Percentiles rank a stretch among this genome's conserved stretches.
Evolutionary conservation across 2,797 vertebrate genomes (phyloP).

Genomic region (Microcaecilia unicolor): DNA sequence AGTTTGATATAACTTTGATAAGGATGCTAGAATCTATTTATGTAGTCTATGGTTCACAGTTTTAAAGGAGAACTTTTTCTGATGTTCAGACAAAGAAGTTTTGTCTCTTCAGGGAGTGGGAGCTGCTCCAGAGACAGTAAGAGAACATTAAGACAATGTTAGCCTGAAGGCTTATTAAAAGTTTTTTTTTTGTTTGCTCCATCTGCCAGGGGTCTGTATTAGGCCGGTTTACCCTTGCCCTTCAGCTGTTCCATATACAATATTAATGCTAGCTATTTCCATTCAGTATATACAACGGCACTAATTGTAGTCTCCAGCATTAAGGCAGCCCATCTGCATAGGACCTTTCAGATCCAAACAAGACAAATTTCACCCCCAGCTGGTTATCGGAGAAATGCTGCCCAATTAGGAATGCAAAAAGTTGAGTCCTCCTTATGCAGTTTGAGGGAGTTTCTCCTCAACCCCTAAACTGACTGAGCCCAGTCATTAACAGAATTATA

Average conservation of each 20-base stretch:
- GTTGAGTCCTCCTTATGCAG: constrained; percentile 50
- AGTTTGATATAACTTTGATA: no score
- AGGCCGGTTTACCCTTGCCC: constrained; percentile 58
- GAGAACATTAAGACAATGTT: constrained; percentile 61
- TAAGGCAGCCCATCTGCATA: constrained; percentile 78
- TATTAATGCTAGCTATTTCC: constrained; percentile 82
- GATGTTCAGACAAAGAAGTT: constrained; percentile 62
- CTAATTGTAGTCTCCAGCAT: constrained; percentile 65
- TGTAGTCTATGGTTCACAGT: no score
- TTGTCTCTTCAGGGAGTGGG: constrained; percentile 53
- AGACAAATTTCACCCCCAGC: constrained; percentile 61
- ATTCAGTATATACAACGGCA: constrained; percentile 61
- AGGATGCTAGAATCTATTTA: no score
- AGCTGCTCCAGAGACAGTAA: constrained; percentile 26
- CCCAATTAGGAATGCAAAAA: constrained; percentile 70
- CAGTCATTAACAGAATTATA: no score
- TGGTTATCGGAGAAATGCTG: constrained; percentile 59
- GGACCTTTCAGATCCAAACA: constrained; percentile 59
- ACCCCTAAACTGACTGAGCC: no score
- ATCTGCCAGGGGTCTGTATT: constrained; percentile 83
- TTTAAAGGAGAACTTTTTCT: no score
- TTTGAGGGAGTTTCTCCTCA: no score
- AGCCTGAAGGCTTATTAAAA: constrained; percentile 71
- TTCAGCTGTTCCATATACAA: constrained; percentile 92
- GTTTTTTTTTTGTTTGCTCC: constrained; percentile 77